Evolutionary conservation across 1,140 invertebrate species (phyloP).

Genomic region (Saccostrea cuccullata): DNA sequence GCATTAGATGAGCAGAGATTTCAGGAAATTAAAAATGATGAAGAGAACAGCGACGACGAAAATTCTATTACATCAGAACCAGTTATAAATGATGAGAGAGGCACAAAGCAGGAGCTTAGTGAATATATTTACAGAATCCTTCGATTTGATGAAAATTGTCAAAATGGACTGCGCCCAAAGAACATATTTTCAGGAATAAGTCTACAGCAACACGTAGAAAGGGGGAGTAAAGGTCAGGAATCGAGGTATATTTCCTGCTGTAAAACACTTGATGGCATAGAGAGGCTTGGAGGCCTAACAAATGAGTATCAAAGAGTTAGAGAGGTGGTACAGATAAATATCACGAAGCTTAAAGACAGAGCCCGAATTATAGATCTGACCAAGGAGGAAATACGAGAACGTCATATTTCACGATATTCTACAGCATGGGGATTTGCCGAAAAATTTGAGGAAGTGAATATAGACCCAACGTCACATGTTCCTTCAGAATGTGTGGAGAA

Average conservation of each 20-base stretch:
- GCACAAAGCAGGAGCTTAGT: too few relatives aligned
- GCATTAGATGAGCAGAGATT: too few relatives aligned
- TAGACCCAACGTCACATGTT: too few relatives aligned
- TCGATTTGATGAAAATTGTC: neutral
- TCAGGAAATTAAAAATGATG: too few relatives aligned
- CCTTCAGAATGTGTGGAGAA: too few relatives aligned
- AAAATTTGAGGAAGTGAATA: neutral
- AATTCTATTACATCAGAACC: too few relatives aligned
- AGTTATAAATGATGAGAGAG: too few relatives aligned
- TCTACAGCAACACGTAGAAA: neutral
- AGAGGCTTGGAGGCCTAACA: neutral
- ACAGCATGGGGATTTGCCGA: neutral
- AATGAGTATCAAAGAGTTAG: neutral
- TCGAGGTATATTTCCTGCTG: constrained; percentile 12
- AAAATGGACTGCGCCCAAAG: neutral
- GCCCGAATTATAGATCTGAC: neutral
- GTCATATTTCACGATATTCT: neutral
- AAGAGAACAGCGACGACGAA: too few relatives aligned
- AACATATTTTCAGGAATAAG: neutral
- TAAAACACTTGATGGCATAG: neutral
- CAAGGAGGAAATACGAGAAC: neutral
- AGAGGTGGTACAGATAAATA: neutral
- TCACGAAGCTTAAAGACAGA: neutral
- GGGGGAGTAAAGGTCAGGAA: neutral
- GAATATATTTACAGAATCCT: neutral